Percentiles rank a stretch among this genome's conserved stretches.
Evolutionary conservation across 1,140 invertebrate species (phyloP).

Genomic region (Pseudachorutes palmiensis): DNA sequence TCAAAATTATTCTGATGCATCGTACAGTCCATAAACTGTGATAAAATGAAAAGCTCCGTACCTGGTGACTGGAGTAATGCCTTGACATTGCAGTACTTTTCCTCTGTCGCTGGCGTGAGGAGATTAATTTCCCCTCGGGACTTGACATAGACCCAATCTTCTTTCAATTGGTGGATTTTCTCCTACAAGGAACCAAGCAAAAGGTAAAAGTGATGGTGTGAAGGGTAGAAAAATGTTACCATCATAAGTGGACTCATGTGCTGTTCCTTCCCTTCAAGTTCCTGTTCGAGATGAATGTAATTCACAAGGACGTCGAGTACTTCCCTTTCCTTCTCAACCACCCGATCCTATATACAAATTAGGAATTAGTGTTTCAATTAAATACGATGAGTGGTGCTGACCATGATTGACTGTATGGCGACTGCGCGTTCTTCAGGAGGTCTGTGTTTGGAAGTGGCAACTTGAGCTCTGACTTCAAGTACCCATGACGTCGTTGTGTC

Average conservation of each 20-base stretch:
- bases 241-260: constrained; percentile 33
- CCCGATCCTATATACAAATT: constrained; percentile 30
- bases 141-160: constrained; percentile 54
- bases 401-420: constrained; percentile 53
- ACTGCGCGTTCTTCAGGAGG: constrained; percentile 47
- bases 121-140: constrained; percentile 42
- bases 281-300: constrained; percentile 58
- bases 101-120: constrained; percentile 26
- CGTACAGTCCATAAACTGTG: too few relatives aligned
- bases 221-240: constrained; percentile 22
- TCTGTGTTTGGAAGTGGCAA: constrained; percentile 41
- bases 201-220: not conserved
- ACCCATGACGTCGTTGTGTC: constrained; percentile 41
- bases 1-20: too few relatives aligned
- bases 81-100: constrained; percentile 27
- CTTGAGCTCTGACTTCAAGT: constrained; percentile 36
- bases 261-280: constrained; percentile 35
- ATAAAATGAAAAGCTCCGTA: too few relatives aligned
- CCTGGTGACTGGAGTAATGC: not conserved
- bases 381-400: constrained; percentile 39
- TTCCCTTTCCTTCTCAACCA: constrained; percentile 54
- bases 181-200: constrained; percentile 39
- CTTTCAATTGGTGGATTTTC: constrained; percentile 52
- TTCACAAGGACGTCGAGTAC: constrained; percentile 59
- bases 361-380: not conserved